Base-by-base conservation (phyloP, 2,113 vertebrate species). In the Paramisgurnus dabryanus region DNA sequence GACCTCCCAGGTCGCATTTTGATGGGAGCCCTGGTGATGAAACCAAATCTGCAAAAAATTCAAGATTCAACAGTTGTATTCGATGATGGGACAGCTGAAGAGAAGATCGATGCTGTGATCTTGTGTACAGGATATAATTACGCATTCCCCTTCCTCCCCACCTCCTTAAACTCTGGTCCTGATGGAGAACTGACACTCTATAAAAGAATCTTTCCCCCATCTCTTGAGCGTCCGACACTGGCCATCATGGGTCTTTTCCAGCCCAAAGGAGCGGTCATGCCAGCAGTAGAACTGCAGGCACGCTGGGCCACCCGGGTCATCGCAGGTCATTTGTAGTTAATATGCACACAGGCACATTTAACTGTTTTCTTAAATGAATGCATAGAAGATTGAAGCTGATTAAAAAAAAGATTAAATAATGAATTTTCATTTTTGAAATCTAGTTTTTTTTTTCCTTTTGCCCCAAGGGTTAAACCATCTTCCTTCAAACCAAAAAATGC, bases 71-170 rank as follows among this genome's bases (percentile, higher is more conserved):
- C 90, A 6, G 93, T 93, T 68, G 82, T 94, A 22, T 99, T 99
- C 61, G 94, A 95, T 55, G 96, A 99, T 0, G 92, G 92, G n/a
- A 93, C 93, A 3, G 86, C 53, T 53, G 97, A 34, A 34, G 27
- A 96, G 40, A 88, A 95, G 7, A 87, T 97, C 0, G 94, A 97
- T 11, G 88, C 67, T 0, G 91, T 98, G 27, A 82, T 99, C 61
- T 97, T 99, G 50, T 96, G 97, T 76, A 98, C 97, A 0, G 97
- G 97, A 76, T 98, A 97, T 80, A 89, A 43, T 12, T 89, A 87
- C 84, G 85, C 49, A 6, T 98, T 96, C 83, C 91, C 95, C 0
- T 98, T 97, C 79, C 92, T 99, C 0, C 91, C 94, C 11, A 65
- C 87, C 7, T 88, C 50, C 0, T 67, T 95, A 18, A 85, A 78